Conservation (phyloP, 2,888 invertebrate species). For the Rugalucina vietnamica region DNA sequence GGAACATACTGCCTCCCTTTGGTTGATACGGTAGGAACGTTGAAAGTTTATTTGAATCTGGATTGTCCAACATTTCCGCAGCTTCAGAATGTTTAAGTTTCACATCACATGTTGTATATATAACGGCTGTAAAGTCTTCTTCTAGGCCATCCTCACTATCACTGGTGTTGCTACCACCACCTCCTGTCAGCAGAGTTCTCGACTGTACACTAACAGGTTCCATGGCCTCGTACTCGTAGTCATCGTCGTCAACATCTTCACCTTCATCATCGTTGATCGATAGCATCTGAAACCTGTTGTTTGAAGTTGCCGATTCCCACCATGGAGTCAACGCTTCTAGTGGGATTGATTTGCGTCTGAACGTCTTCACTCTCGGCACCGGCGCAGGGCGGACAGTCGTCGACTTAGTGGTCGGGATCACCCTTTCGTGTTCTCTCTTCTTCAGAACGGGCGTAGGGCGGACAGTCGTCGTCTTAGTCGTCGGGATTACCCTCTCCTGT, state of each 20-base stretch:
- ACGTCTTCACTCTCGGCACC: too few relatives aligned
- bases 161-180: background rate
- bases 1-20: background rate
- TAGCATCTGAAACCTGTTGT: background rate
- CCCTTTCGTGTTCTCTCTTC: too few relatives aligned
- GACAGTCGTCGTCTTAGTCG: too few relatives aligned
- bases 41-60: background rate
- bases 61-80: background rate
- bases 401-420: background rate
- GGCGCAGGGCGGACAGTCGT: background rate
- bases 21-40: background rate
- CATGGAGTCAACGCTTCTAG: background rate
- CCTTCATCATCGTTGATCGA: background rate
- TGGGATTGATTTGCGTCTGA: background rate
- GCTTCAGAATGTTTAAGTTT: background rate
- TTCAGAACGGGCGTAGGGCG: background rate
- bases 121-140: background rate
- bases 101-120: background rate
- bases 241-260: background rate
- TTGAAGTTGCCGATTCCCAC: background rate
- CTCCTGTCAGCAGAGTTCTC: background rate
- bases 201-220: too few relatives aligned
- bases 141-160: background rate
- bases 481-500: too few relatives aligned
- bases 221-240: background rate